Base-by-base conservation (phyloP, 1,140 invertebrate genomes). In the Heterodera schachtii region DNA sequence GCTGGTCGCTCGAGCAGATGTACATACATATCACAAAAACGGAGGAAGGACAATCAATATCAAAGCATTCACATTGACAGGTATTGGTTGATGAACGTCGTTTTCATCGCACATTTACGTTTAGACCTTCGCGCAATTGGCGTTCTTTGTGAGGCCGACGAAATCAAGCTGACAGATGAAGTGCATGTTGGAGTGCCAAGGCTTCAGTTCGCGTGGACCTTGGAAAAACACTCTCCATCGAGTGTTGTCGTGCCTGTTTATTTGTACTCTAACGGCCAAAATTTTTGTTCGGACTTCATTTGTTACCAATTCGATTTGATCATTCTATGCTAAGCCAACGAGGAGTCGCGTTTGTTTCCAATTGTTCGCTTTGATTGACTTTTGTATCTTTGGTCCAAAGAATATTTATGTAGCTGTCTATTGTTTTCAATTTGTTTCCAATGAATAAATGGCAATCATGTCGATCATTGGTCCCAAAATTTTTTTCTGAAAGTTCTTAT, bases 321-420 rank as follows among this genome's bases (percentile, higher is more conserved):
- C 94, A 93, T 82, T 95, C 95, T 90, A 90, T 94, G 90, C 96
- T 98, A 92, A 98, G 98, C 91, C 96, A 99, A 91, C 92, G 97
- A 81, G 97, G 97, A 81, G 97, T 99, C 2, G 97, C 97, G 19
- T 79, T 92, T 16, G 73, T 89, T 49, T 60, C 82, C 13, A 88
- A 88, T 66, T 60, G 21, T 8, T 69, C 70, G n/a, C 44, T 75
- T 80, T 80, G 49, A 57, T 64, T 31, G 31, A 31, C 31, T 31
- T 31, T 31, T 31, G 31, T 31, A 31, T 31, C 31, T 31, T 31
- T 31, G 0, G 31, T 31, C 31, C 31, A 31, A 31, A 31, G 31
- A 31, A 31, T 31, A 31, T 31, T 31, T 31, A 31, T 31, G 31
- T 31, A 31, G 31, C 31, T 31, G 31, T 31, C 31, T 31, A 31